Percentiles rank a stretch among this genome's conserved stretches.
phyloP scores from a whole-genome alignment of 1,140 invertebrate genomes.

The Anastatus disparis region DNA sequence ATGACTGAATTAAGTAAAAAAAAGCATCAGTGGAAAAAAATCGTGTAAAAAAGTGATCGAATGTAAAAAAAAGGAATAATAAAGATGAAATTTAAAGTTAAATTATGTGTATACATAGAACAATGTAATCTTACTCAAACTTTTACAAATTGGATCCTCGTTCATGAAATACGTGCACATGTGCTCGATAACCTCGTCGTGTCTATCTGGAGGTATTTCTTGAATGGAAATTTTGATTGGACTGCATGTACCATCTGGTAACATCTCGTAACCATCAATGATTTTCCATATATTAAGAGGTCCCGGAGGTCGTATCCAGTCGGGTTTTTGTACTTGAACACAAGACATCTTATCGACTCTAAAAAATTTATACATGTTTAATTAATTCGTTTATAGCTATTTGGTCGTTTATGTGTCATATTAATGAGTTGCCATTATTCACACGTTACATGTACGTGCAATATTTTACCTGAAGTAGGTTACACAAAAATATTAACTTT shows the following conservation, averaged over 20 bases:
- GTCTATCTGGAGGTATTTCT: conserved; percentile 54
- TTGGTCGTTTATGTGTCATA: no score
- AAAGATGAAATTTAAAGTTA: no score
- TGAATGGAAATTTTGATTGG: conserved; percentile 53
- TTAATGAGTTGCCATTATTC: no score
- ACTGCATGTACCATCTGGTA: background rate
- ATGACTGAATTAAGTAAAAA: no score
- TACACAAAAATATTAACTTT: no score
- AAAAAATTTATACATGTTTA: conserved; percentile 6
- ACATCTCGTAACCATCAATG: conserved; percentile 23
- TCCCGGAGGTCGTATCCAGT: conserved; percentile 45
- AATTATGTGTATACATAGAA: no score
- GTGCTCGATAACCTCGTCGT: conserved; percentile 53
- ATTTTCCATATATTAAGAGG: conserved; percentile 49
- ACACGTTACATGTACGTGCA: no score
- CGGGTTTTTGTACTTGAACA: background rate
- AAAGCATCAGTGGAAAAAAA: no score
- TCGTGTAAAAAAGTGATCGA: no score
- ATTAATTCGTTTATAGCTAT: no score
- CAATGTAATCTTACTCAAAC: conserved; percentile 50
- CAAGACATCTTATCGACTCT: conserved; percentile 25
- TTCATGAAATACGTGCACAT: conserved; percentile 54
- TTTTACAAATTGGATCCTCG: conserved; percentile 53
- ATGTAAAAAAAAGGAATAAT: no score
- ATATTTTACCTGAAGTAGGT: no score